A percentile compares a stretch with the other conserved stretches of the same genome.
Evolutionary conservation across 2,888 invertebrate genomes (phyloP).

Genomic region (Prionchulus punctatus): DNA sequence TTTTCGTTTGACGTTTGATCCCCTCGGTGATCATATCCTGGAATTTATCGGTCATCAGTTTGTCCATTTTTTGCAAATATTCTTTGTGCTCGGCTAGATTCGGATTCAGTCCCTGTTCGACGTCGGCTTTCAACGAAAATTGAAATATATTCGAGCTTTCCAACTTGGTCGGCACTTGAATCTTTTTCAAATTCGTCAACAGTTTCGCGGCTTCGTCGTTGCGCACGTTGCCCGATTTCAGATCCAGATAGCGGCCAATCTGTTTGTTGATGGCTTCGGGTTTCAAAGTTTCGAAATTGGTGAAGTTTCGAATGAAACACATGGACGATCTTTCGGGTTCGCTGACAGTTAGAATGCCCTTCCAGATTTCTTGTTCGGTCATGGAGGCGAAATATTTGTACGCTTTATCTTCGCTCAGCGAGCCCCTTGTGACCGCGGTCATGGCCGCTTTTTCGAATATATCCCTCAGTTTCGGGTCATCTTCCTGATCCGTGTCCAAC

Average conservation of each 20-base stretch:
- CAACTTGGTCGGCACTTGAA: too few relatives aligned
- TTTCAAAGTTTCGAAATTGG: too few relatives aligned
- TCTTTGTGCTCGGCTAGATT: neutral
- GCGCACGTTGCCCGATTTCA: too few relatives aligned
- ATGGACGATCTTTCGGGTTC: neutral
- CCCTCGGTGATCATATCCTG: neutral
- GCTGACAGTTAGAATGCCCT: neutral
- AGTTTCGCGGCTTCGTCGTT: too few relatives aligned
- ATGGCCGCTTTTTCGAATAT: too few relatives aligned
- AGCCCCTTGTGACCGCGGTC: too few relatives aligned
- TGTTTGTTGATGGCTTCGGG: too few relatives aligned
- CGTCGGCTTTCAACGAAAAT: neutral
- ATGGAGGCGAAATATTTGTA: neutral
- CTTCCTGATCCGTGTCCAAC: too few relatives aligned
- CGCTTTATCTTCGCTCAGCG: too few relatives aligned
- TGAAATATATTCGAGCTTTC: neutral
- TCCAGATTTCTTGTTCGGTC: slow-evolving; percentile 4
- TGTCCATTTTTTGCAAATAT: neutral
- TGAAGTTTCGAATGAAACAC: neutral
- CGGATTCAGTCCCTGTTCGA: neutral
- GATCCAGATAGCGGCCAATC: too few relatives aligned
- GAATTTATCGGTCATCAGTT: neutral
- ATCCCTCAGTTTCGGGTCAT: too few relatives aligned
- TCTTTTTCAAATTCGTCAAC: neutral
- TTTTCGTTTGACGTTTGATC: neutral